phyloP scores from a whole-genome alignment of 2,113 vertebrate genomes.

The Gorilla gorilla region DNA sequence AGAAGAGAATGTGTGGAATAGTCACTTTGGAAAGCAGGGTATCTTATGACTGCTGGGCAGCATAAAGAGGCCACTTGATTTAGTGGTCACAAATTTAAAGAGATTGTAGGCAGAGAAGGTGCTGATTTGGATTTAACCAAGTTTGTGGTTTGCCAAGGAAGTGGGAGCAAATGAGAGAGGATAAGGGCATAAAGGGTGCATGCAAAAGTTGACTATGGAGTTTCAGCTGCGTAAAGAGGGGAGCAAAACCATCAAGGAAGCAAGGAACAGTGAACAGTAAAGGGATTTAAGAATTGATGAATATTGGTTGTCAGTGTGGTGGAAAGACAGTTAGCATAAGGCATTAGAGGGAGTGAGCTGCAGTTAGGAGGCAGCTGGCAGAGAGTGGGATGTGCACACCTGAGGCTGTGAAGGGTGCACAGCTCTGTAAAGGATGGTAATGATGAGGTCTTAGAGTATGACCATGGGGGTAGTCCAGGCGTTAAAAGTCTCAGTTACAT shows the following conservation, averaged over 20 bases:
- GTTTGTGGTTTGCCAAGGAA: background rate
- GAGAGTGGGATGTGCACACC: background rate
- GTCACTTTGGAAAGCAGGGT: background rate
- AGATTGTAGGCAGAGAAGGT: background rate
- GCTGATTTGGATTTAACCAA: background rate
- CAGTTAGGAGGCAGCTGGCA: background rate
- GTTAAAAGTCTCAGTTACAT: background rate
- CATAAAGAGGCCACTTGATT: background rate
- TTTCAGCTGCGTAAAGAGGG: background rate
- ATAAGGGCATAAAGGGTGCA: background rate
- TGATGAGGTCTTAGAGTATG: background rate
- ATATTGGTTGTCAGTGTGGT: background rate
- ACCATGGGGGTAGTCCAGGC: no score
- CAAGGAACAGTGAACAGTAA: background rate
- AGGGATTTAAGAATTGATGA: background rate
- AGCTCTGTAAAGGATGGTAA: background rate
- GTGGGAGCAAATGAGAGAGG: background rate
- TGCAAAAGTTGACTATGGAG: background rate
- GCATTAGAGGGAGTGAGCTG: background rate
- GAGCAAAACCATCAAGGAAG: background rate
- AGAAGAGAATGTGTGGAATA: background rate
- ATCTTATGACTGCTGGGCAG: background rate
- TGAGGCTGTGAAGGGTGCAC: background rate
- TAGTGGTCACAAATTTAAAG: background rate
- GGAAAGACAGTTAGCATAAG: background rate